A percentile compares a stretch with the other conserved stretches of the same genome.
Evolutionary conservation across 2,113 vertebrate species (phyloP).

Genomic region (Sylvilagus bachmani): DNA sequence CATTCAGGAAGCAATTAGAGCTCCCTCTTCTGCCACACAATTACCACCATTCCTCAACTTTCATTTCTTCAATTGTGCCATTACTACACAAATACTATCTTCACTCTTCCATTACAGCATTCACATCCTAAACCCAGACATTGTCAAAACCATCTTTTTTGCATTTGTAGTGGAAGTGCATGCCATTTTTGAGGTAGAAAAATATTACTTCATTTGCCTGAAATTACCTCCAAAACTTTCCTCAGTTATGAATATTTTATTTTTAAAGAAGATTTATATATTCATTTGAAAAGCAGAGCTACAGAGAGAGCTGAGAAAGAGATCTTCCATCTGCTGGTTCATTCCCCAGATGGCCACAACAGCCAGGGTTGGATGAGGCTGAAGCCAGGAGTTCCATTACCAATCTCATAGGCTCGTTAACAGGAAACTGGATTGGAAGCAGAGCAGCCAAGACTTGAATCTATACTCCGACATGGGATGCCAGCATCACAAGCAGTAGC

Average conservation of each 20-base stretch:
- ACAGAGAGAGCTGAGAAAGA: too few species aligned
- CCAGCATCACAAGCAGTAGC: too few species aligned
- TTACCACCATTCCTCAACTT: not conserved
- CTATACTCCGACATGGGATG: too few species aligned
- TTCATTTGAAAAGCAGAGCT: too few species aligned
- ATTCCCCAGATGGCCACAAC: too few species aligned
- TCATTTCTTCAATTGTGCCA: not conserved
- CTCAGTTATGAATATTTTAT: not conserved
- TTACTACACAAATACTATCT: not conserved
- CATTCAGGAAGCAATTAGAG: not conserved
- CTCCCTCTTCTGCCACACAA: not conserved
- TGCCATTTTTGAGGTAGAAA: not conserved
- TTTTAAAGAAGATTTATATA: too few species aligned
- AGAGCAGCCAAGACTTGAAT: too few species aligned
- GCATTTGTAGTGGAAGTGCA: not conserved
- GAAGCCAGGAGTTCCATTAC: too few species aligned
- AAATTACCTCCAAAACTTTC: not conserved
- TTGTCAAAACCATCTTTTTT: not conserved
- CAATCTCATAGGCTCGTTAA: too few species aligned
- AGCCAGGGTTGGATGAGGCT: too few species aligned
- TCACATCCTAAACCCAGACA: not conserved
- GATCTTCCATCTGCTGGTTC: too few species aligned
- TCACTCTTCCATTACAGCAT: not conserved
- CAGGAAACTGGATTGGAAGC: too few species aligned
- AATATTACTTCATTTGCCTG: not conserved